These are phyloP conservation scores for Cantharis rustica DNA, from an alignment of 2,888 invertebrate species.

Conservation along the genomic window DNA sequence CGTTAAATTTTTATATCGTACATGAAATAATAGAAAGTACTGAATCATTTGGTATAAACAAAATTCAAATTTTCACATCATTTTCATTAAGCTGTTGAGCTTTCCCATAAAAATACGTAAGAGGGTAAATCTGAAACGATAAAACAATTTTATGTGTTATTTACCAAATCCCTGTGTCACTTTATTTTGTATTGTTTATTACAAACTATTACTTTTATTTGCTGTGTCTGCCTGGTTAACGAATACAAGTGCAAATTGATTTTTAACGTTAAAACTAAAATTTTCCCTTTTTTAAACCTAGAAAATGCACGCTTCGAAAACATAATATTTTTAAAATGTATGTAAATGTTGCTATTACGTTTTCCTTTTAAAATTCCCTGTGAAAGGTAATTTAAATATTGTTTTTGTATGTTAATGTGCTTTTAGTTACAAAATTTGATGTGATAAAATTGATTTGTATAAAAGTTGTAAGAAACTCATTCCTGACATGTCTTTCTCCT, in stretches of 20 bases:
- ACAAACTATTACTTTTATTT: background rate
- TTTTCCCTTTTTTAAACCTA: background rate
- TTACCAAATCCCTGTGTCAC: constrained; percentile 9
- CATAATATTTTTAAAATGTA: background rate
- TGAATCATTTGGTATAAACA: background rate
- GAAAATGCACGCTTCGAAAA: background rate
- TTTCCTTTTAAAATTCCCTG: background rate
- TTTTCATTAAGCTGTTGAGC: constrained; percentile 22
- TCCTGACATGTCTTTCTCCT: background rate
- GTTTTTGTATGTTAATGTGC: background rate
- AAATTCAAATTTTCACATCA: background rate
- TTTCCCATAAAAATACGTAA: constrained; percentile 15
- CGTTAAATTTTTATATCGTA: background rate
- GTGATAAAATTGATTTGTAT: background rate
- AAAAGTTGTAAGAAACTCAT: background rate
- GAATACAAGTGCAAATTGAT: background rate
- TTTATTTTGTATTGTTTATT: constrained; percentile 16
- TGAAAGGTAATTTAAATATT: background rate
- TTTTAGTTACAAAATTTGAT: background rate
- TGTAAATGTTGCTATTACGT: background rate
- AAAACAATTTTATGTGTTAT: constrained; percentile 13
- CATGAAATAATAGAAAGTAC: background rate
- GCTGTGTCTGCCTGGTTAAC: background rate
- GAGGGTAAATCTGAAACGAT: constrained; percentile 8
- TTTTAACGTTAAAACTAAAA: background rate